These are phyloP conservation scores for Gnathonemus echidnorhynchus DNA, from an alignment of 2,113 vertebrate species.

Conservation along the genomic window DNA sequence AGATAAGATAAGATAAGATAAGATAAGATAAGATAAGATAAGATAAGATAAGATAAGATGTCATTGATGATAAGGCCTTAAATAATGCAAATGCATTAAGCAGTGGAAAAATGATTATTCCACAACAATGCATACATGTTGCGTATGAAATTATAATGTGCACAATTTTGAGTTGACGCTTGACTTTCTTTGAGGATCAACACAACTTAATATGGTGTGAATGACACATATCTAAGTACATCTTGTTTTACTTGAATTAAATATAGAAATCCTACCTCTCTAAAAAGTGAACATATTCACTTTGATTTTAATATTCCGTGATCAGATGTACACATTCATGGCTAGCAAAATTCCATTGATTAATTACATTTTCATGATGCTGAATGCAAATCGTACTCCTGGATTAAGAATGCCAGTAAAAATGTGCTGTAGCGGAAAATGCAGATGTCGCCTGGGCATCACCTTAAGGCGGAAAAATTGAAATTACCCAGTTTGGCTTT, in stretches of 20 bases:
- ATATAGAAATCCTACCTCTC: neutral
- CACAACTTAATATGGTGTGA: neutral
- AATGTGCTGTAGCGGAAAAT: conserved; percentile 28
- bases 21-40: neutral
- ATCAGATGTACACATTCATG: neutral
- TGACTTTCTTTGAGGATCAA: neutral
- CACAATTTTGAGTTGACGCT: neutral
- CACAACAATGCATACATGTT: neutral
- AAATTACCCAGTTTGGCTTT: conserved; percentile 51
- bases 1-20: neutral
- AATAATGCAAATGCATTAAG: neutral
- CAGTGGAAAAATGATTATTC: neutral
- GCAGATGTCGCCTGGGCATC: conserved; percentile 36
- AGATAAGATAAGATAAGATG: neutral
- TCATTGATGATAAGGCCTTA: neutral
- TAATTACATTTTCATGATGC: neutral
- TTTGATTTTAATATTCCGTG: neutral
- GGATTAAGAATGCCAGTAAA: conserved; percentile 28
- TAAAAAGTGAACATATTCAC: neutral
- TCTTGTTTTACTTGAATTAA: neutral
- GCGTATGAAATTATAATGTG: neutral
- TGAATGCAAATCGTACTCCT: neutral
- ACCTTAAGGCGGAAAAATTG: conserved; percentile 38
- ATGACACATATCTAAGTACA: neutral
- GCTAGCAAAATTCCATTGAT: neutral